These are phyloP conservation scores for Catharus minimus DNA, from an alignment of 2,113 vertebrate genomes.

Conservation along the genomic window DNA sequence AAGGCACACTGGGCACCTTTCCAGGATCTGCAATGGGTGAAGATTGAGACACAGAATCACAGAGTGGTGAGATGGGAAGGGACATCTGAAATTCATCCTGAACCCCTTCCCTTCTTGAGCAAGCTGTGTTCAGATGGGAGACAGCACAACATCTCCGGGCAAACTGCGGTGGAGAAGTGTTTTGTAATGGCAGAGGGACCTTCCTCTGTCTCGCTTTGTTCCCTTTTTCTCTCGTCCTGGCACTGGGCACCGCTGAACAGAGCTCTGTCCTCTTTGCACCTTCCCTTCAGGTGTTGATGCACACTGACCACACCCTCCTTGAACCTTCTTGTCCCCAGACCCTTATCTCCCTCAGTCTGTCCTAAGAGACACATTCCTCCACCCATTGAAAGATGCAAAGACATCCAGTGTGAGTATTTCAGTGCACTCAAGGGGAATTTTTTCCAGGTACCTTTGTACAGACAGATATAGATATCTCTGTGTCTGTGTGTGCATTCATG, in stretches of 20 bases:
- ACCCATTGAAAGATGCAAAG: neutral
- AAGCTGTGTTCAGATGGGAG: neutral
- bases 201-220: neutral
- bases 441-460: neutral
- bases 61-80: neutral
- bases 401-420: neutral
- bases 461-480: rapidly evolving
- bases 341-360: neutral
- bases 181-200: neutral
- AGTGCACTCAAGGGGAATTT: neutral
- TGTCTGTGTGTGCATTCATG: neutral
- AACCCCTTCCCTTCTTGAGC: too few relatives aligned
- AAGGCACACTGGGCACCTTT: neutral
- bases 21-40: neutral
- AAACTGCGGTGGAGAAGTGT: neutral
- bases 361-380: neutral
- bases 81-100: neutral
- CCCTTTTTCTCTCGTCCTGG: rapidly evolving
- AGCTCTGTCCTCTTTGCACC: neutral
- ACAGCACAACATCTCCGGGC: neutral
- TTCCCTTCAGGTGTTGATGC: neutral
- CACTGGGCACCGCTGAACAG: neutral
- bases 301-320: neutral
- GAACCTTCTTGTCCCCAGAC: neutral
- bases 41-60: neutral